Evolutionary conservation across 2,113 vertebrate genomes (phyloP).

Genomic region (Muntiacus reevesi): DNA sequence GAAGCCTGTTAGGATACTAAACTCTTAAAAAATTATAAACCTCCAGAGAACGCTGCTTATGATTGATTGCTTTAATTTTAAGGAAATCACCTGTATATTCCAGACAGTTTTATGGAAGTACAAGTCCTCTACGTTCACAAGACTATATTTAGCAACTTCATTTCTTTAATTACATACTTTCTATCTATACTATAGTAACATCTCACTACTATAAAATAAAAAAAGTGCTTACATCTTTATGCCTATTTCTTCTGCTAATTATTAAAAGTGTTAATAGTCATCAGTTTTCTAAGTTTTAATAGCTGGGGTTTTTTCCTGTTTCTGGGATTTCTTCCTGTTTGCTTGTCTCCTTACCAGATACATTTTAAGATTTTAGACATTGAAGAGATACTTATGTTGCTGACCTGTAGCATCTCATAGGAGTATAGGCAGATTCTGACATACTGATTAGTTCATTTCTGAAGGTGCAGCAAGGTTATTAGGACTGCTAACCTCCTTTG

Average conservation of each 20-base stretch:
- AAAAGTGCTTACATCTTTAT: too few relatives aligned
- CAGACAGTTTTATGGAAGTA: neutral
- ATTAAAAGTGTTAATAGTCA: neutral
- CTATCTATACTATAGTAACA: neutral
- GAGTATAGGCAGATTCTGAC: neutral
- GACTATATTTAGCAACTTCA: neutral
- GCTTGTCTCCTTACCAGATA: neutral
- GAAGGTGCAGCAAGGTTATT: neutral
- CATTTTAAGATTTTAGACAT: neutral
- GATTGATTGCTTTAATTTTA: neutral
- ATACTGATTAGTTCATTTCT: neutral
- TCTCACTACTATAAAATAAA: neutral
- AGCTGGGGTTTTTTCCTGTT: neutral
- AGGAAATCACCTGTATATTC: neutral
- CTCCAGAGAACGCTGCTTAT: neutral
- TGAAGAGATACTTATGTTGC: neutral
- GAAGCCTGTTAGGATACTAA: neutral
- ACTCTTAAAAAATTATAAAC: neutral
- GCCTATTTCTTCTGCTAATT: neutral
- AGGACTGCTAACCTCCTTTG: neutral
- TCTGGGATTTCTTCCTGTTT: neutral
- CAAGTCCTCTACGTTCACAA: neutral
- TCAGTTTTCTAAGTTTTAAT: neutral
- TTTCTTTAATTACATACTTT: neutral
- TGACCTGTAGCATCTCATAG: neutral